Base-by-base conservation (phyloP, 1,140 invertebrate species). In the Drosophila azteca region DNA sequence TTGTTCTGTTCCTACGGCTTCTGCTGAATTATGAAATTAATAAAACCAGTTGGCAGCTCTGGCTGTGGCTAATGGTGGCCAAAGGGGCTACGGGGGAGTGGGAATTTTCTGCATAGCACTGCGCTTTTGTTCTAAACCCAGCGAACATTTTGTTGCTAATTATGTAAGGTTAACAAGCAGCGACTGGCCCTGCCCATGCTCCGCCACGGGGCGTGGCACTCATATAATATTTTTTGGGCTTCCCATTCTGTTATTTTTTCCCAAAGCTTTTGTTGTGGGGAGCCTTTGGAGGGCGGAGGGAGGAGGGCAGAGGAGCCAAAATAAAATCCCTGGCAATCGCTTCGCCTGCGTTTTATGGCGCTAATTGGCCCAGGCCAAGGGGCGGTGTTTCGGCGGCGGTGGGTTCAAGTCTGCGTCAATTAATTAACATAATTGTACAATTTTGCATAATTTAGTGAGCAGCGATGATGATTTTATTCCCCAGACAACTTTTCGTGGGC, bases 351-450 rank as follows among this genome's bases (percentile, higher is more conserved):
- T 84, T 84, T 84, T 84, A 84, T 82, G 74, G 66, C 79, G 82
- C 82, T 85, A 85, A 85, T 87, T 85, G 82, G 45, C 45, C 44
- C 41, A 20, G 35, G 35, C 31, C n/a, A 24, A 41, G 58, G 54
- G 44, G 43, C 48, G 48, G 15, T 29, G 51, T 51, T 41, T 7
- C 17, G 17, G 17, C 1, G 17, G 17, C 17, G 57, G 52, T 52
- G 48, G 48, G 57, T 55, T 39, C 35, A 39, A 39, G 68, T 59
- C 72, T 82, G 69, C 83, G 62, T 87, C 82, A 85, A 85, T 85
- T 85, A 85, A 85, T 85, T 85, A 82, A 87, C 82, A 85, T 85
- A 87, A 85, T 85, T 85, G 82, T 85, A 85, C 78, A 87, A 87
- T 85, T 85, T 85, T 85, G 78, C 82, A 85, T 85, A 85, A 87